A percentile compares a stretch with the other conserved stretches of the same genome.
Evolutionary conservation across 2,888 invertebrate genomes (phyloP).

Genomic region (Leptinotarsa tumamoca): DNA sequence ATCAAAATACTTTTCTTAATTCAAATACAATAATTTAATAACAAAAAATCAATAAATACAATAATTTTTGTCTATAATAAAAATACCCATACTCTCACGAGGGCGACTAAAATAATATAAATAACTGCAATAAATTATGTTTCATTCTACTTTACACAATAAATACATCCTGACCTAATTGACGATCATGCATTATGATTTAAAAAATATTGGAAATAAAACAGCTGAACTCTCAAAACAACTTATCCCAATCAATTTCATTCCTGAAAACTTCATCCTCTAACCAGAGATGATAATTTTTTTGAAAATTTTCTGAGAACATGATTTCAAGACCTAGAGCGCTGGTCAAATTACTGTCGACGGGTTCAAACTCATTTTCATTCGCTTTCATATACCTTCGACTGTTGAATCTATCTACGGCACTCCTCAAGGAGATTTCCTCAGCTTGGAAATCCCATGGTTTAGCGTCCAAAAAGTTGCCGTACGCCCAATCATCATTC

Average conservation of each 20-base stretch:
- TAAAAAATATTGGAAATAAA: neutral
- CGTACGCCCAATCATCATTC: slow-evolving; percentile 99
- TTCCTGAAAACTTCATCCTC: slow-evolving; percentile 96
- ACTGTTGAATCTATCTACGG: slow-evolving; percentile 96
- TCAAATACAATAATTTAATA: too few relatives aligned
- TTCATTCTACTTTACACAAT: too few relatives aligned
- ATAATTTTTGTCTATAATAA: too few relatives aligned
- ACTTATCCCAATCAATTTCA: slow-evolving; percentile 82
- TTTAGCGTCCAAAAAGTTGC: slow-evolving; percentile 96
- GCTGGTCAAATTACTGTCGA: slow-evolving; percentile 86
- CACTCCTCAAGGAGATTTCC: slow-evolving; percentile 92
- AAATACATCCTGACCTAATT: too few relatives aligned
- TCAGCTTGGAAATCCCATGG: slow-evolving; percentile 99
- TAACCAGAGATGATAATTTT: slow-evolving; percentile 94
- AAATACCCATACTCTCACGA: too few relatives aligned
- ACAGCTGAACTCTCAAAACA: slow-evolving; percentile 54
- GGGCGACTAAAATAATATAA: too few relatives aligned
- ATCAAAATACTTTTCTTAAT: too few relatives aligned
- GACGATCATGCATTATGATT: too few relatives aligned
- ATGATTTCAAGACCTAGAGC: slow-evolving; percentile 81
- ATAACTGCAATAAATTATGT: too few relatives aligned
- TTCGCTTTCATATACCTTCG: slow-evolving; percentile 76
- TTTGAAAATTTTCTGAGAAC: slow-evolving; percentile 92
- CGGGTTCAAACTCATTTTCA: slow-evolving; percentile 71
- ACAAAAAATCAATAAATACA: too few relatives aligned